These are phyloP conservation scores for Palythoa grandiflora DNA, from an alignment of 92 coral and sea anemone species.

Conservation along the genomic window DNA sequence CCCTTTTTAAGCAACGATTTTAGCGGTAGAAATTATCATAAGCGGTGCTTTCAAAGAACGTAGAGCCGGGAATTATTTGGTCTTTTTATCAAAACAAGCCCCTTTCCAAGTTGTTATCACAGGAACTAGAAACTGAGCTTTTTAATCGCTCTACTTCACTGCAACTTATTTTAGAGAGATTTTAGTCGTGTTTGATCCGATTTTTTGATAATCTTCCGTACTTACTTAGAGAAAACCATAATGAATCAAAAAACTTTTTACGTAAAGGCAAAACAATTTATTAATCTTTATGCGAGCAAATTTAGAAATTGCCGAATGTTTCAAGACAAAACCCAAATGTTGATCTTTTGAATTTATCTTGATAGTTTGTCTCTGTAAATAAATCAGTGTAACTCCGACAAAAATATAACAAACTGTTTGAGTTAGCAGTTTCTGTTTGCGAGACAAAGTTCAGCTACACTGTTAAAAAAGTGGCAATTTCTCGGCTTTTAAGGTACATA, in stretches of 20 bases:
- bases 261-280: background rate
- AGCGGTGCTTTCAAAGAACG: constrained; percentile 19
- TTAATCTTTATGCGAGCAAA: background rate
- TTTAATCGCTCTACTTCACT: constrained; percentile 8
- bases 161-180: constrained; percentile 2
- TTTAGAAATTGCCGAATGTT: background rate
- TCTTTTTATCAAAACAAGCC: constrained; percentile 18
- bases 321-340: background rate
- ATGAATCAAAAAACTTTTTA: background rate
- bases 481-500: constrained; percentile 6
- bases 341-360: background rate
- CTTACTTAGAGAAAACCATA: background rate
- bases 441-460: background rate
- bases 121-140: constrained; percentile 17
- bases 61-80: constrained; percentile 18
- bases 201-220: background rate
- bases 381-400: constrained; percentile 17
- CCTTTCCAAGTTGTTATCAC: constrained; percentile 28
- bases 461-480: background rate
- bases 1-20: constrained; percentile 19
- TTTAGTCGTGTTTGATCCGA: background rate
- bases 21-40: background rate
- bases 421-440: constrained; percentile 5
- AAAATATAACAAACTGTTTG: constrained; percentile 8
- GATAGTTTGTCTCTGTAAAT: constrained; percentile 10